Conservation (phyloP, 2,797 vertebrate species). For the Parotocinclus haroldoi region DNA sequence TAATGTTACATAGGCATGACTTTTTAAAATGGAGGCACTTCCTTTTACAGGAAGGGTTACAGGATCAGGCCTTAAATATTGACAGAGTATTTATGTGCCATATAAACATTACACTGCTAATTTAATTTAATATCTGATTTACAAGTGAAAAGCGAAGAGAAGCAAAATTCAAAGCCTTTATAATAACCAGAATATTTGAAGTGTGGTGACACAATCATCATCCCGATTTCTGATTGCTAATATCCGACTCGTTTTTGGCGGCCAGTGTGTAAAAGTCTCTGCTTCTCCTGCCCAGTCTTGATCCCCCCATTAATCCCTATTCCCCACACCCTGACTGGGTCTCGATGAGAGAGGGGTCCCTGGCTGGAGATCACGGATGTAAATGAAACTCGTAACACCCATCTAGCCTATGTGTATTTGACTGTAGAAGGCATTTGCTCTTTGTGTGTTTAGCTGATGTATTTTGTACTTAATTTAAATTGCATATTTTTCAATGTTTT, state of each 20-base stretch:
- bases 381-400: constrained; percentile 73
- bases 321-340: constrained; percentile 69
- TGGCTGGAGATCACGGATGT: constrained; percentile 77
- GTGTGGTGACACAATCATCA: constrained; percentile 14
- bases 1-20: constrained; percentile 33
- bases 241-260: constrained; percentile 56
- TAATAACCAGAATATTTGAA: background rate
- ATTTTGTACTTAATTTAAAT: constrained; percentile 55
- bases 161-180: constrained; percentile 11
- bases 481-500: constrained; percentile 50
- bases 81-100: background rate
- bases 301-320: constrained; percentile 54
- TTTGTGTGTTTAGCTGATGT: constrained; percentile 49
- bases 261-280: constrained; percentile 70
- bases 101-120: background rate
- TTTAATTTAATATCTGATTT: background rate
- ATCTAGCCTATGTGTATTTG: constrained; percentile 73
- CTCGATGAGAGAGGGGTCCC: constrained; percentile 78
- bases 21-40: background rate
- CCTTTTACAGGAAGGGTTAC: background rate
- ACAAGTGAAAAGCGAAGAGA: background rate
- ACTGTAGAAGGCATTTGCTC: constrained; percentile 70
- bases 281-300: constrained; percentile 76
- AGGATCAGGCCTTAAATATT: background rate
- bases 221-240: constrained; percentile 43